A percentile compares a stretch with the other conserved stretches of the same genome.
phyloP scores from a whole-genome alignment of 2,888 invertebrate genomes.

The Agonopterix alstromeriana region DNA sequence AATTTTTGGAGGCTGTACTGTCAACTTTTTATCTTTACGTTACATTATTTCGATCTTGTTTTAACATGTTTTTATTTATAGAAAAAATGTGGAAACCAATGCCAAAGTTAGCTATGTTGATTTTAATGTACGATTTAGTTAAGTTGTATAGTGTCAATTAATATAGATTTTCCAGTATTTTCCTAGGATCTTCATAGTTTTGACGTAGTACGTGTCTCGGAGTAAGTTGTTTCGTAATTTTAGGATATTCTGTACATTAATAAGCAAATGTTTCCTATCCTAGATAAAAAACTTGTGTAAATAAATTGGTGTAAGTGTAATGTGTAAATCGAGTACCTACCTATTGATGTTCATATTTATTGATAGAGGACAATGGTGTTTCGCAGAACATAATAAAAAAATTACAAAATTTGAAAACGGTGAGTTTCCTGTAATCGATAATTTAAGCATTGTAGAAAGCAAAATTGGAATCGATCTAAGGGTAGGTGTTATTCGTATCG shows the following conservation, averaged over 20 bases:
- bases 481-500: constrained; percentile 61
- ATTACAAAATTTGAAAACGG: constrained; percentile 53
- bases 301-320: constrained; percentile 56
- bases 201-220: constrained; percentile 58
- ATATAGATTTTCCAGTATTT: constrained; percentile 66
- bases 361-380: constrained; percentile 36
- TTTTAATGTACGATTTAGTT: constrained; percentile 62
- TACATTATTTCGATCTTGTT: constrained; percentile 62
- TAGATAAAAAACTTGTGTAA: constrained; percentile 60
- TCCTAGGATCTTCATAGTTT: constrained; percentile 66
- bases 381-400: constrained; percentile 37
- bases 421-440: constrained; percentile 74
- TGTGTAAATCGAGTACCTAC: constrained; percentile 69
- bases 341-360: constrained; percentile 70
- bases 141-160: constrained; percentile 76
- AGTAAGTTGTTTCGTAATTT: constrained; percentile 67
- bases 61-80: constrained; percentile 68
- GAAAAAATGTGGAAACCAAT: constrained; percentile 68
- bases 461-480: constrained; percentile 61
- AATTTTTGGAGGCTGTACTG: constrained; percentile 41
- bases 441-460: constrained; percentile 62
- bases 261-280: constrained; percentile 74
- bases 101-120: constrained; percentile 77
- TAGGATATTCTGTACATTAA: constrained; percentile 62
- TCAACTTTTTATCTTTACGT: constrained; percentile 41